phyloP scores from a whole-genome alignment of 2,113 vertebrate genomes.

The Corythornis vintsioides region DNA sequence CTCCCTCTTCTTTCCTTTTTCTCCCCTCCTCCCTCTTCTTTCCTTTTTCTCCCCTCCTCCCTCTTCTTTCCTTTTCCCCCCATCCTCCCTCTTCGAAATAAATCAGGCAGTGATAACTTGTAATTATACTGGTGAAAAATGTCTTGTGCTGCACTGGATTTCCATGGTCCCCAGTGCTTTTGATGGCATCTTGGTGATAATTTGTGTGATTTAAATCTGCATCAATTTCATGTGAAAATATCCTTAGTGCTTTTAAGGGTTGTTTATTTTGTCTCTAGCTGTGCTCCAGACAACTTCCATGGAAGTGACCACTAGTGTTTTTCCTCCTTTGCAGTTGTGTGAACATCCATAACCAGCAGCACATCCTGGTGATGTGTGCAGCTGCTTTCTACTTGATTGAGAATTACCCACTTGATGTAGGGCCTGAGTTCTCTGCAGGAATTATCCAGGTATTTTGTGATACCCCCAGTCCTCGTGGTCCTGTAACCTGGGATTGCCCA shows the following conservation, averaged over 20 bases:
- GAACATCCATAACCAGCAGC: constrained; percentile 94
- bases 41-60: too few relatives aligned
- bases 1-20: too few relatives aligned
- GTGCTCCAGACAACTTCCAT: neutral
- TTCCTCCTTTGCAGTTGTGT: constrained; percentile 84
- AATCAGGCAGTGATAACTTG: neutral
- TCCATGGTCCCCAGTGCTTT: neutral
- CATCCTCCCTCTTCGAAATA: neutral
- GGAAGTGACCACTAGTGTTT: neutral
- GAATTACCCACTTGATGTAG: constrained; percentile 96
- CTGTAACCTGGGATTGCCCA: neutral
- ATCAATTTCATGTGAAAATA: neutral
- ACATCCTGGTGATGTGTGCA: constrained; percentile 96
- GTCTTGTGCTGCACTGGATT: neutral
- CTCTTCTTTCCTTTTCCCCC: too few relatives aligned
- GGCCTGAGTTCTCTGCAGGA: constrained; percentile 91
- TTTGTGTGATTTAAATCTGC: neutral
- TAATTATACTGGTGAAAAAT: neutral
- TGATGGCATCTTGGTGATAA: neutral
- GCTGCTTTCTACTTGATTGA: constrained; percentile 98
- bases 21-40: too few relatives aligned
- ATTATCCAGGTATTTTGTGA: constrained; percentile 87
- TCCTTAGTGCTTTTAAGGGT: neutral
- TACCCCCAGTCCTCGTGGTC: neutral
- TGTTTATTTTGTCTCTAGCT: neutral